These are phyloP conservation scores for Disparrhopalites patrizii DNA, from an alignment of 2,888 invertebrate species.

Conservation along the genomic window DNA sequence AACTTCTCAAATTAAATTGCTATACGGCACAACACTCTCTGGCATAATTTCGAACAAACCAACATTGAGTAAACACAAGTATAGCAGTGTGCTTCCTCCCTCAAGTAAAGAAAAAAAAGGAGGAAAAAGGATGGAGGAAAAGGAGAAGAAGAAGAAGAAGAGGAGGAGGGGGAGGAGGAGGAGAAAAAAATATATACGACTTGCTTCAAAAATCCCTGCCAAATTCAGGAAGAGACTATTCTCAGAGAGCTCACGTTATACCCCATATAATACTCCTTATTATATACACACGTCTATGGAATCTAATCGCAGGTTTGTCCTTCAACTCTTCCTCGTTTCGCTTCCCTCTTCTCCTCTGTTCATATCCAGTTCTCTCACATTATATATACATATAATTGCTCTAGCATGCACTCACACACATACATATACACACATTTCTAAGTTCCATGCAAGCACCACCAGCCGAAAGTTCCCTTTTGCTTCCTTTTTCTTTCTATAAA, in stretches of 20 bases:
- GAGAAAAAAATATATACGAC: constrained; percentile 7
- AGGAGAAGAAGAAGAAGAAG: neutral
- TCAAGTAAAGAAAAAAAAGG: neutral
- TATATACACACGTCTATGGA: constrained; percentile 9
- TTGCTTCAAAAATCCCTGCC: constrained; percentile 31
- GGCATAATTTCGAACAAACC: neutral
- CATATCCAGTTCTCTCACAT: neutral
- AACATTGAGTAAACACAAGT: neutral
- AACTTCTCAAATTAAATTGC: constrained; percentile 29
- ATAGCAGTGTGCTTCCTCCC: neutral
- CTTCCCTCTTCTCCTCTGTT: constrained; percentile 2
- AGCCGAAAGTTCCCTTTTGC: too few relatives aligned
- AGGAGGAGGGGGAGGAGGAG: neutral
- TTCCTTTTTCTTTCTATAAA: too few relatives aligned
- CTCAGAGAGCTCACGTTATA: too few relatives aligned
- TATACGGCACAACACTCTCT: neutral
- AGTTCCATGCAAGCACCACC: too few relatives aligned
- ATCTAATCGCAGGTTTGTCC: constrained; percentile 14
- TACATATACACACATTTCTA: too few relatives aligned
- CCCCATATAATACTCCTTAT: too few relatives aligned
- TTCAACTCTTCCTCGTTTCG: constrained; percentile 29
- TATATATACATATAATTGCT: neutral
- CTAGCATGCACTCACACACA: neutral
- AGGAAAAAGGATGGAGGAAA: too few relatives aligned
- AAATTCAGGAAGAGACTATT: constrained; percentile 30